Percentiles rank a stretch among this genome's conserved stretches.
These are phyloP conservation scores for Microcebus murinus DNA, from an alignment of 2,113 vertebrate species.

Conservation along the genomic window DNA sequence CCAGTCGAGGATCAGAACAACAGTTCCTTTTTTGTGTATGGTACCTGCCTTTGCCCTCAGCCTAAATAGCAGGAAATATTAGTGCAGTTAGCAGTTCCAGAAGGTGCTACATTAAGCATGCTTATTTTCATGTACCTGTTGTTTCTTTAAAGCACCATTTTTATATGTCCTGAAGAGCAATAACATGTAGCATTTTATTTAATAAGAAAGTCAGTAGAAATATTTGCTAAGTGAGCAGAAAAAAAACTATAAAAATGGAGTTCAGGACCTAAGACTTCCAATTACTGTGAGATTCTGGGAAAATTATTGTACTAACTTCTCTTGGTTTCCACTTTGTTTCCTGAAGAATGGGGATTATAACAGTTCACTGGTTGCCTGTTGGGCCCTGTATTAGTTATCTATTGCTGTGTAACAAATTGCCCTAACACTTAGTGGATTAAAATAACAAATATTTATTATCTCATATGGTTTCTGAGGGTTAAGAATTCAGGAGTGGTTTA, in stretches of 20 bases:
- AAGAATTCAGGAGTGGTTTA: neutral
- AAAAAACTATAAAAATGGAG: conserved; percentile 13
- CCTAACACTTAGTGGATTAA: neutral
- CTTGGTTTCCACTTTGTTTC: neutral
- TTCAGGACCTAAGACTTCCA: neutral
- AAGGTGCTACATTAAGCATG: neutral
- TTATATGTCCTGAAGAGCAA: conserved; percentile 6
- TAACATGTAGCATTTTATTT: conserved; percentile 16
- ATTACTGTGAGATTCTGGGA: neutral
- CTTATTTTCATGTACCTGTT: neutral
- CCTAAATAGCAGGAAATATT: neutral
- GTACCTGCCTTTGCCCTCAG: conserved; percentile 24
- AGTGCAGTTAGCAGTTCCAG: neutral
- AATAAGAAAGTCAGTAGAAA: conserved; percentile 4
- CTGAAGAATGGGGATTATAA: neutral
- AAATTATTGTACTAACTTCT: neutral
- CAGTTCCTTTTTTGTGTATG: neutral
- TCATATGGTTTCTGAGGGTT: neutral
- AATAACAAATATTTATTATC: neutral
- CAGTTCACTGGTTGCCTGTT: neutral
- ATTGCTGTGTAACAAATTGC: neutral
- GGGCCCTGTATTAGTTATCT: neutral
- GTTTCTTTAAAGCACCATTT: conserved; percentile 20
- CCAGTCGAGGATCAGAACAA: conserved; percentile 25
- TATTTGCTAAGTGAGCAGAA: neutral